phyloP scores from a whole-genome alignment of 2,888 invertebrate genomes.

The Mythimna vitellina region DNA sequence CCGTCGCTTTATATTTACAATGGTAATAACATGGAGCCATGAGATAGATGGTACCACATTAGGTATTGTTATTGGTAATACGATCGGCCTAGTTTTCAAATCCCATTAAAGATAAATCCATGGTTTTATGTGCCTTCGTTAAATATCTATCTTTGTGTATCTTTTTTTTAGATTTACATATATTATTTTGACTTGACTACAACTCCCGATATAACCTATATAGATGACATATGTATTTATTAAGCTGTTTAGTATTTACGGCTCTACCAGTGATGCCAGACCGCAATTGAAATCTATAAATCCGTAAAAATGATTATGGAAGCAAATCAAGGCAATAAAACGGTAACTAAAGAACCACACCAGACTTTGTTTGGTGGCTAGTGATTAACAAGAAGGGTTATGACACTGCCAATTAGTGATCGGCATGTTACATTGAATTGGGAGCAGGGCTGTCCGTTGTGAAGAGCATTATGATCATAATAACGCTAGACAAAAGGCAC shows the following conservation, averaged over 20 bases:
- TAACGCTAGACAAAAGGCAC: background rate
- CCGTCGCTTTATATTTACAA: slow-evolving; percentile 71
- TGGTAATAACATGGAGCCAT: slow-evolving; percentile 68
- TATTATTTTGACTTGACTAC: slow-evolving; percentile 2
- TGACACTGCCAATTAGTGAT: slow-evolving; percentile 58
- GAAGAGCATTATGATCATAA: background rate
- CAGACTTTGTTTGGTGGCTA: slow-evolving; percentile 47
- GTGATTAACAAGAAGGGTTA: slow-evolving; percentile 53
- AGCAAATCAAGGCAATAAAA: slow-evolving; percentile 54
- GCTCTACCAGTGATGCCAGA: background rate
- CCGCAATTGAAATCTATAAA: slow-evolving; percentile 13
- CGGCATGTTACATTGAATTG: slow-evolving; percentile 41
- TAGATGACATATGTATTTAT: background rate
- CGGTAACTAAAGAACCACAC: slow-evolving; percentile 44
- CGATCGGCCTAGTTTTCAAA: slow-evolving; percentile 41
- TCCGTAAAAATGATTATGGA: slow-evolving; percentile 26
- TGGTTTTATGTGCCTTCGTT: slow-evolving; percentile 7
- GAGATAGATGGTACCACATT: slow-evolving; percentile 57
- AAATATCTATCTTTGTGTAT: background rate
- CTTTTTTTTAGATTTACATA: too few relatives aligned
- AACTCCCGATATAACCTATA: slow-evolving; percentile 4
- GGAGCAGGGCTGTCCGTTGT: slow-evolving; percentile 31
- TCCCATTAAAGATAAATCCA: slow-evolving; percentile 14
- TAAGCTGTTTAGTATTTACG: slow-evolving; percentile 1
- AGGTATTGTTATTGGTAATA: slow-evolving; percentile 41